phyloP scores from a whole-genome alignment of 1,140 invertebrate genomes.

The Nasonia giraulti region DNA sequence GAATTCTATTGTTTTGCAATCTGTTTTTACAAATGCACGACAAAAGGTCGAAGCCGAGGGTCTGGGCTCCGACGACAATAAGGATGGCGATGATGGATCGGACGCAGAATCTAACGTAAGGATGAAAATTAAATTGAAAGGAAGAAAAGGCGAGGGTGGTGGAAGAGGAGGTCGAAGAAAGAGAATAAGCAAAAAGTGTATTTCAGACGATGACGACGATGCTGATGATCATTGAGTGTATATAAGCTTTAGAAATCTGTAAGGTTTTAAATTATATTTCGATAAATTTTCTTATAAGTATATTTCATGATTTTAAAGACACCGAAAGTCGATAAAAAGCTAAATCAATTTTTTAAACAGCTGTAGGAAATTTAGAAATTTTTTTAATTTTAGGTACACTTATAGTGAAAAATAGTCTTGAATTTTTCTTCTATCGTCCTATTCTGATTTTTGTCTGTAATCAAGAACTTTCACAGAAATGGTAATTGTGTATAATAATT shows the following conservation, averaged over 20 bases:
- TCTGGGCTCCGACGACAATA: conserved; percentile 75
- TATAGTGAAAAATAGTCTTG: conserved; percentile 53
- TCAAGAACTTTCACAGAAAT: conserved; percentile 54
- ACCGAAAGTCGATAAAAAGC: conserved; percentile 55
- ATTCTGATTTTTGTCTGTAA: conserved; percentile 54
- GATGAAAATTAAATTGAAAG: conserved; percentile 80
- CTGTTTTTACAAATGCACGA: conserved; percentile 86
- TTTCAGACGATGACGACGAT: conserved; percentile 87
- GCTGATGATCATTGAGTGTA: conserved; percentile 69
- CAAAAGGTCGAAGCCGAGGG: conserved; percentile 82
- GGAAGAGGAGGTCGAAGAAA: conserved; percentile 75
- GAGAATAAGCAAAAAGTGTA: conserved; percentile 81
- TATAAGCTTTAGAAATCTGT: conserved; percentile 55
- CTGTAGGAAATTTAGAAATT: conserved; percentile 53
- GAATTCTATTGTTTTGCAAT: conserved; percentile 94
- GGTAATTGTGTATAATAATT: conserved; percentile 55
- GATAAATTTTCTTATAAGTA: conserved; percentile 55
- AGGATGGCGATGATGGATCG: conserved; percentile 73
- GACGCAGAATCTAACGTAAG: conserved; percentile 79
- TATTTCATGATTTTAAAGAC: conserved; percentile 54
- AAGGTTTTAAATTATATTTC: conserved; percentile 56
- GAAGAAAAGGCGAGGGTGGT: conserved; percentile 70
- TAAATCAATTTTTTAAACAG: conserved; percentile 55
- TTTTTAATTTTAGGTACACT: conserved; percentile 55
- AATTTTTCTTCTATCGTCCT: conserved; percentile 53